Conservation (phyloP, 2,113 vertebrate species). For the Serilophus lunatus region DNA sequence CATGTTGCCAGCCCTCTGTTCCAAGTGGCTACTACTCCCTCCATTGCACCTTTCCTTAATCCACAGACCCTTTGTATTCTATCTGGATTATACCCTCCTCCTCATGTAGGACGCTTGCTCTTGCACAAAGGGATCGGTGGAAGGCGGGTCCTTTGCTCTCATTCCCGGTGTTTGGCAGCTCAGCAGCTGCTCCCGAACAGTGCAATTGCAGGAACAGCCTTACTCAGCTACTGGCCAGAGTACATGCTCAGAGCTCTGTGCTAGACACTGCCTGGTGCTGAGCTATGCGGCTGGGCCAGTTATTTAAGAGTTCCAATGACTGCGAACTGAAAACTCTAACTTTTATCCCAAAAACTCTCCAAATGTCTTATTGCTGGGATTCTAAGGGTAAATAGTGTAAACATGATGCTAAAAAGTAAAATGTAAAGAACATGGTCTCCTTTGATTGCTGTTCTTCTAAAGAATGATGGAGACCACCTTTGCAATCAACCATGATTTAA, state of each 20-base stretch:
- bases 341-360: background rate
- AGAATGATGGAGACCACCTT: background rate
- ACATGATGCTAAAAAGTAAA: background rate
- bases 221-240: accelerated
- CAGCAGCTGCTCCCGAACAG: background rate
- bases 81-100: background rate
- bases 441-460: background rate
- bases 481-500: background rate
- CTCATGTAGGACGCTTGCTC: background rate
- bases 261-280: background rate
- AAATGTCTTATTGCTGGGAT: background rate
- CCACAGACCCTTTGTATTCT: background rate
- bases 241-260: background rate
- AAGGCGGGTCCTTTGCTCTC: background rate
- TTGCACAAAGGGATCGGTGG: background rate
- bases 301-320: background rate
- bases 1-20: background rate
- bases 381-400: background rate
- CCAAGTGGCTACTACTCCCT: background rate
- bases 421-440: background rate
- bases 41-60: background rate
- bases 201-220: background rate
- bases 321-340: background rate
- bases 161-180: background rate
- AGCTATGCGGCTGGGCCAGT: background rate